These are phyloP conservation scores for Leiothrix lutea DNA, from an alignment of 2,113 vertebrate species.

Conservation along the genomic window DNA sequence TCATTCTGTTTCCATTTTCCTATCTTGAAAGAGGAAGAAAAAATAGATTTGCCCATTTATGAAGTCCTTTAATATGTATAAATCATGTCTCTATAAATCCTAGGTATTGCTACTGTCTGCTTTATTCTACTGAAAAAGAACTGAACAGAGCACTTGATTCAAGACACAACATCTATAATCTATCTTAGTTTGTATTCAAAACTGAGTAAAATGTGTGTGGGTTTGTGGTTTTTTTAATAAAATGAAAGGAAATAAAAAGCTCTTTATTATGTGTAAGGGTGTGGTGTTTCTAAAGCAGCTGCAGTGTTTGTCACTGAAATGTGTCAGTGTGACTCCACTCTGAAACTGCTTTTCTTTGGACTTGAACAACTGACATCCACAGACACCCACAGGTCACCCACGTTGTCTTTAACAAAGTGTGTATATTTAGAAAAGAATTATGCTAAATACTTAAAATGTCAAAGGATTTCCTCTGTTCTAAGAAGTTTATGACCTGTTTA, in stretches of 20 bases:
- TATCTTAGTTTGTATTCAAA: not conserved
- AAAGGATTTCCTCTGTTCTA: not conserved
- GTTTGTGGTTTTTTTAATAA: not conserved
- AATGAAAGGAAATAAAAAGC: not conserved
- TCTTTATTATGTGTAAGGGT: not conserved
- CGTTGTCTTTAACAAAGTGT: not conserved
- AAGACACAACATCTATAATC: not conserved
- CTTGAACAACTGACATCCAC: not conserved
- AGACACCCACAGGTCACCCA: not conserved
- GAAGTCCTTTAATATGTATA: not conserved
- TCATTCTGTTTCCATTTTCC: not conserved
- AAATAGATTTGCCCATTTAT: not conserved
- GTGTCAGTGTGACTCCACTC: not conserved
- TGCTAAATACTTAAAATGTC: not conserved
- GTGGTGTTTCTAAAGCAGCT: not conserved
- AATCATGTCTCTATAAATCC: not conserved
- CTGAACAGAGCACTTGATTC: not conserved
- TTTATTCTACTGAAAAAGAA: not conserved
- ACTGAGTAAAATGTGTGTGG: fast-evolving
- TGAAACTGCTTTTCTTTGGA: not conserved
- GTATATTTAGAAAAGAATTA: not conserved
- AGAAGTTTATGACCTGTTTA: not conserved
- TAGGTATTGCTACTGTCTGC: not conserved
- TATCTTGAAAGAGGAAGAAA: not conserved
- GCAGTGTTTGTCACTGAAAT: not conserved